Evolutionary conservation across 2,888 invertebrate genomes (phyloP), one percentile per base, ranked within the genome.

Genomic region (Homarus gammarus): DNA sequence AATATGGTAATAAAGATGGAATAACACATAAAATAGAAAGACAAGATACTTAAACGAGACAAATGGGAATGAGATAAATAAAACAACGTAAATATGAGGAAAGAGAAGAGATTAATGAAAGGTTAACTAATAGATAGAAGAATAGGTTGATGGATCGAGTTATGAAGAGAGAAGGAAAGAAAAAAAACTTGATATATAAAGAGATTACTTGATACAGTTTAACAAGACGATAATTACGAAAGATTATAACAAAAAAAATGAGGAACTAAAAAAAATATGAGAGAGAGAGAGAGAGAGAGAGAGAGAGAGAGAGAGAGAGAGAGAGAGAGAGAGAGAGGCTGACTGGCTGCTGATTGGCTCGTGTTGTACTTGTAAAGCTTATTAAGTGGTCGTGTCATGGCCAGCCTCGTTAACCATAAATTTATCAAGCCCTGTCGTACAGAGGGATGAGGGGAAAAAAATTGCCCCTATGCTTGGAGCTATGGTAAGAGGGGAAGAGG

Each of bases 271-370:
- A n/a, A 22, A 8, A 44, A n/a, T 3, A n/a, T 3, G 44, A 40
- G 22, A 27, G 22, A 56, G 56, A 56, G 56, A 56, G 56, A 56
- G 75, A 75, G 22, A 38, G 75, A 38, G 75, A 75, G 38, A 44
- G 75, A 44, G 75, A 38, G 38, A 73, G 38, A 40, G 38, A 40
- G 56, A 56, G 56, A 56, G 56, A 56, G 56, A 56, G 56, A 56
- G 56, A 56, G 56, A 56, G 56, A 56, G 56, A 64, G 64, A 64
- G 64, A 64, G 64, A 64, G 64, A 64, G 64, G 6, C 1, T 27
- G 27, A 27, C 18, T 3, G 64, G 5, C 27, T 5, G 27, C 22
- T 15, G 22, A 22, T 18, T 15, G 12, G 56, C 3, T 22, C 56
- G 18, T 56, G 56, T 56, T 0, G 0, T 18, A 64, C 27, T 27